These are phyloP conservation scores for Mactromeris polynyma DNA, from an alignment of 2,888 invertebrate species.

Conservation along the genomic window DNA sequence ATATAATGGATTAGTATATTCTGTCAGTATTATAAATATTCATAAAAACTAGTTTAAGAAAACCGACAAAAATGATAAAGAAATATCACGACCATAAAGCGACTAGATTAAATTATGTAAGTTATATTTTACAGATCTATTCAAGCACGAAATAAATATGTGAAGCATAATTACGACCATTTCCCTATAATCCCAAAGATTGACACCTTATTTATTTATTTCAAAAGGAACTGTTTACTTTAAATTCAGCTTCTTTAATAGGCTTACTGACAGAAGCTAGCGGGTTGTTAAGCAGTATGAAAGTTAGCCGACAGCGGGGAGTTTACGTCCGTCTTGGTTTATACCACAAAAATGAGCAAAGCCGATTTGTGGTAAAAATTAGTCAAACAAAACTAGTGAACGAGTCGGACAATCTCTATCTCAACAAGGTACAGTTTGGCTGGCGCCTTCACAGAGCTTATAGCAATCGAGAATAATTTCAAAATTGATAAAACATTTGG, in stretches of 20 bases:
- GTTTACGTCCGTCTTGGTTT: background rate
- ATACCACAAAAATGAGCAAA: conserved; percentile 9
- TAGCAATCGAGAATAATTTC: background rate
- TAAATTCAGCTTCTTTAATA: conserved; percentile 36
- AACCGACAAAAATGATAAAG: conserved; percentile 18
- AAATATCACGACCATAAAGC: background rate
- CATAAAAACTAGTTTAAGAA: conserved; percentile 14
- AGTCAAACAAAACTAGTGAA: background rate
- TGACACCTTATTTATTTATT: conserved; percentile 24
- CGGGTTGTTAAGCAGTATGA: background rate
- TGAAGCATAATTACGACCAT: conserved; percentile 15
- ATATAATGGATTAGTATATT: background rate
- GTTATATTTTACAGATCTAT: conserved; percentile 27
- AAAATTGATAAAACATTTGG: background rate
- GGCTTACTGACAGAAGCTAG: conserved; percentile 23
- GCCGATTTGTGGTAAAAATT: conserved; percentile 4
- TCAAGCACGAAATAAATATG: conserved; percentile 27
- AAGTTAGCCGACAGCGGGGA: conserved; percentile 1
- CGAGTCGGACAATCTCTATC: background rate
- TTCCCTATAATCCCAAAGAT: background rate
- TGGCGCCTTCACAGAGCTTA: conserved; percentile 7
- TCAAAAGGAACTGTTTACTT: conserved; percentile 35
- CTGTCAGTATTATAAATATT: background rate
- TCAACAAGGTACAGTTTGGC: background rate
- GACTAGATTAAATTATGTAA: conserved; percentile 22